Evolutionary conservation across 2,113 vertebrate species (phyloP).

Genomic region (Seriola aureovittata): DNA sequence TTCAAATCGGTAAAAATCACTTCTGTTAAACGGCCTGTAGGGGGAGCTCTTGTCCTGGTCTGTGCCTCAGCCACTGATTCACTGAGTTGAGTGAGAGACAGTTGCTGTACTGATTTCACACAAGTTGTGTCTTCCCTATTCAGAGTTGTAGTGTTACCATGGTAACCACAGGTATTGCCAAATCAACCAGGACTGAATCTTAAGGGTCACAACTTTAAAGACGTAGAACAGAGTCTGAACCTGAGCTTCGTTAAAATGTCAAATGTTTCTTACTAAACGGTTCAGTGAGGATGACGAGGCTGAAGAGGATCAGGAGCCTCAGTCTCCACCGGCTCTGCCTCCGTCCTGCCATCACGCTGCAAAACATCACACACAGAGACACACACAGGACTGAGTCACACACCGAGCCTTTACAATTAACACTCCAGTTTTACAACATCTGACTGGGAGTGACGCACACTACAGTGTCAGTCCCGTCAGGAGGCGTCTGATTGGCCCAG

Average conservation of each 20-base stretch:
- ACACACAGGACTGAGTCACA: background rate
- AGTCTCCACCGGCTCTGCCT: background rate
- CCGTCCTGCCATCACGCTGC: slow-evolving; percentile 19
- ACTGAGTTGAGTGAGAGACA: no score
- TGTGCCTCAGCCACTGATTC: background rate
- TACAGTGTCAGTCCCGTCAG: no score
- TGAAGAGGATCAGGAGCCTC: slow-evolving; percentile 22
- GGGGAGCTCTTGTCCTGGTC: background rate
- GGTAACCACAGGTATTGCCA: no score
- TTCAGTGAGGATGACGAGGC: slow-evolving; percentile 27
- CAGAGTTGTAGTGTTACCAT: no score
- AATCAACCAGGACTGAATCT: no score
- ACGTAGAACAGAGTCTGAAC: background rate
- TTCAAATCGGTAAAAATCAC: background rate
- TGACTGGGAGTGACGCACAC: no score
- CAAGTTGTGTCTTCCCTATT: no score
- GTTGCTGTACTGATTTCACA: no score
- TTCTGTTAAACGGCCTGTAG: background rate
- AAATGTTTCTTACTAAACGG: slow-evolving; percentile 20
- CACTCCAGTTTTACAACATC: no score
- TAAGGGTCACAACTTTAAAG: no score
- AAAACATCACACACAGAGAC: background rate
- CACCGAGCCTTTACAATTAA: no score
- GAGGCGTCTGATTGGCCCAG: no score
- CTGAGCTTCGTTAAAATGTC: background rate